phyloP scores from a whole-genome alignment of 2,888 invertebrate species.

The Odiellus spinosus region DNA sequence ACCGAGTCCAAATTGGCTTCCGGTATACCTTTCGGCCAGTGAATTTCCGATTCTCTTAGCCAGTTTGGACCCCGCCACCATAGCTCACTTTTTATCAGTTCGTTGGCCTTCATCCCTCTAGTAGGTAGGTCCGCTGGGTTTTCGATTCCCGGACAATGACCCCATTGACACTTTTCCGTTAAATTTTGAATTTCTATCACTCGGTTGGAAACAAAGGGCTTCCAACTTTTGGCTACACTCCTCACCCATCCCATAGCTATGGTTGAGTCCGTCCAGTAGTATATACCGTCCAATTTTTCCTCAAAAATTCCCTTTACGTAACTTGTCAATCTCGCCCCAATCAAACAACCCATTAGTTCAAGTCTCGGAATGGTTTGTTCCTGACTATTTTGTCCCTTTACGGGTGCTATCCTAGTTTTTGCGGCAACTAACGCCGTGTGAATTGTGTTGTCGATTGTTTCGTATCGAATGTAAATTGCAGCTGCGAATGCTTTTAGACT shows the following conservation, averaged over 20 bases:
- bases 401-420: conserved; percentile 16
- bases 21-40: background rate
- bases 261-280: conserved; percentile 17
- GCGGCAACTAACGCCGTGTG: conserved; percentile 9
- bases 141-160: conserved; percentile 18
- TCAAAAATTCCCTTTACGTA: conserved; percentile 3
- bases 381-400: conserved; percentile 7
- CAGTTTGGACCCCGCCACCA: conserved; percentile 23
- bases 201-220: conserved; percentile 21
- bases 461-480: conserved; percentile 13
- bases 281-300: background rate
- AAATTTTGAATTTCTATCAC: conserved; percentile 18
- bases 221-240: conserved; percentile 11
- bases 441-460: background rate
- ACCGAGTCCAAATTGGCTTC: no score
- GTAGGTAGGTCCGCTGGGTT: conserved; percentile 24
- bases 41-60: conserved; percentile 4
- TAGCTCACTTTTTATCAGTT: conserved; percentile 5
- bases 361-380: conserved; percentile 18
- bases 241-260: conserved; percentile 19
- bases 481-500: conserved; percentile 19
- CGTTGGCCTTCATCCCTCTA: conserved; percentile 15
- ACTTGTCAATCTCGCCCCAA: background rate
- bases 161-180: conserved; percentile 14
- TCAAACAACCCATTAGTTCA: conserved; percentile 17